phyloP scores from a whole-genome alignment of 1,140 invertebrate genomes.

The Dolichoris vasculosae region DNA sequence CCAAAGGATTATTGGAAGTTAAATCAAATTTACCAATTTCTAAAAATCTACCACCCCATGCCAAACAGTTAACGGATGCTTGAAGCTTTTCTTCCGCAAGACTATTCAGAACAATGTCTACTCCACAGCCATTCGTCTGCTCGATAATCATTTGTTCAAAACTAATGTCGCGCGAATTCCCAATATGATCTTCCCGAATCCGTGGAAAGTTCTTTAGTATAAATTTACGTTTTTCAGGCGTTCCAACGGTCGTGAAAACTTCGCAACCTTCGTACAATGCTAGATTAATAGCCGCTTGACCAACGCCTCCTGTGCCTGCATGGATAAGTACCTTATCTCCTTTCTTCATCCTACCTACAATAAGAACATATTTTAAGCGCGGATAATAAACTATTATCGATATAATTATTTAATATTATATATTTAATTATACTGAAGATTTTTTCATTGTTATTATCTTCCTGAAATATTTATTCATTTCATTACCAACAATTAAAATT shows the following conservation, averaged over 20 bases:
- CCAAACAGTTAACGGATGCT: conserved; percentile 86
- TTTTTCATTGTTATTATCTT: too few species aligned
- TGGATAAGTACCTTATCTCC: conserved; percentile 84
- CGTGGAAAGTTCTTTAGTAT: conserved; percentile 80
- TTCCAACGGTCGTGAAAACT: conserved; percentile 83
- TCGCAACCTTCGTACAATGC: conserved; percentile 80
- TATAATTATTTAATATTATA: too few species aligned
- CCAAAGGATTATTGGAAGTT: conserved; percentile 78
- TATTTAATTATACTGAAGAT: too few species aligned
- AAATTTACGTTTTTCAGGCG: conserved; percentile 81
- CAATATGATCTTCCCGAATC: conserved; percentile 81
- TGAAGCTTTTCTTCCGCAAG: conserved; percentile 85
- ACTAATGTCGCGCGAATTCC: conserved; percentile 81
- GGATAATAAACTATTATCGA: background rate
- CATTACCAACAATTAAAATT: too few species aligned
- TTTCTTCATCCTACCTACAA: conserved; percentile 71
- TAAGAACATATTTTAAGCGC: background rate
- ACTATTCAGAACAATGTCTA: conserved; percentile 87
- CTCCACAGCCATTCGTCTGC: conserved; percentile 79
- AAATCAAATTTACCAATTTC: conserved; percentile 88
- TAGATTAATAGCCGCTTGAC: conserved; percentile 85
- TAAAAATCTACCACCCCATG: conserved; percentile 80
- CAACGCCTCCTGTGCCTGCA: conserved; percentile 84
- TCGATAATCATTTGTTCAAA: conserved; percentile 83
- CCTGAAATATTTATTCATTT: too few species aligned